A percentile compares a stretch with the other conserved stretches of the same genome.
phyloP scores from a whole-genome alignment of 2,888 invertebrate species.

The Aspidapion aeneum region DNA sequence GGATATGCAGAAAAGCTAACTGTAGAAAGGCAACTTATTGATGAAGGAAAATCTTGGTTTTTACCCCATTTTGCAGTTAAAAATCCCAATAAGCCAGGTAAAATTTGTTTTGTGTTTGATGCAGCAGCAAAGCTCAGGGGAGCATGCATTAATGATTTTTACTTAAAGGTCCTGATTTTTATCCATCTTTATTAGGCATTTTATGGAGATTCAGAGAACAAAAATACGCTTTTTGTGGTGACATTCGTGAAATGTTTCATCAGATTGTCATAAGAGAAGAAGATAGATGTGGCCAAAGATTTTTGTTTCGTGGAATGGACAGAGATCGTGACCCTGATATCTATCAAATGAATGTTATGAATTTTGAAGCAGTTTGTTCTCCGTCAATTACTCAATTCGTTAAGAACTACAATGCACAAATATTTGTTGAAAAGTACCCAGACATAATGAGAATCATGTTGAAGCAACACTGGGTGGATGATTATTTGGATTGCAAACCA shows the following conservation, averaged over 20 bases:
- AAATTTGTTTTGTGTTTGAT: not conserved
- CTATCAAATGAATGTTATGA: not conserved
- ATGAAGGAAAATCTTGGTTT: not conserved
- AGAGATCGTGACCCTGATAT: not conserved
- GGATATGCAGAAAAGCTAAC: not conserved
- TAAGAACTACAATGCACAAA: not conserved
- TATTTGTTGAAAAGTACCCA: not conserved
- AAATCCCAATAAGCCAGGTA: not conserved
- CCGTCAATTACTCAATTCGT: not conserved
- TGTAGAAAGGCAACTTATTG: not conserved
- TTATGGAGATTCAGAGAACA: not conserved
- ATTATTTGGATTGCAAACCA: not conserved
- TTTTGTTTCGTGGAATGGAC: not conserved
- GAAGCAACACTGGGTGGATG: not conserved
- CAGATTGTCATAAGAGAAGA: too few relatives aligned
- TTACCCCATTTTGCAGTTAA: not conserved
- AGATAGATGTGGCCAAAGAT: not conserved
- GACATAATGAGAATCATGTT: not conserved
- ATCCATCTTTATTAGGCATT: not conserved
- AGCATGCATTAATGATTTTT: not conserved
- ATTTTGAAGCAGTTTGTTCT: not conserved
- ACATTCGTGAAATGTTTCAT: not conserved
- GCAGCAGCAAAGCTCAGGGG: not conserved
- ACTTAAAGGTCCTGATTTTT: not conserved
- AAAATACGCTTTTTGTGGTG: not conserved